These are phyloP conservation scores for Aporophyla lueneburgensis DNA, from an alignment of 2,888 invertebrate genomes.

Conservation along the genomic window DNA sequence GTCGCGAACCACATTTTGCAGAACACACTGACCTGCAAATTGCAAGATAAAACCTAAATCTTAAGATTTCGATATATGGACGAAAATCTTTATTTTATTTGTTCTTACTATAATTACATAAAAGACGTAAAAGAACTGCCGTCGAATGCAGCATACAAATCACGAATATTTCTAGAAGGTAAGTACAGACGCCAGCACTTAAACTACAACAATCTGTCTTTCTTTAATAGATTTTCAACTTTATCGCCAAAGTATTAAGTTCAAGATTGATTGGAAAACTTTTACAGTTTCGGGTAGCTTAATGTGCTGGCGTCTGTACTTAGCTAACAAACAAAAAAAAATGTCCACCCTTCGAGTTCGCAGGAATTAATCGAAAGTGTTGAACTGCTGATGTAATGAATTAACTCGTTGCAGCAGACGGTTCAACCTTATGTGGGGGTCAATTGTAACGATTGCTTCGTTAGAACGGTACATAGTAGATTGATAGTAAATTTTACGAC, in stretches of 20 bases:
- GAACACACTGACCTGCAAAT: too few relatives aligned
- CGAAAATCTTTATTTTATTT: too few relatives aligned
- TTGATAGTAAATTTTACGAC: slow-evolving; percentile 68
- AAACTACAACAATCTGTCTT: too few relatives aligned
- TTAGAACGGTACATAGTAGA: slow-evolving; percentile 49
- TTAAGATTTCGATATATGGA: too few relatives aligned
- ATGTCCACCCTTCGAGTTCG: slow-evolving; percentile 63
- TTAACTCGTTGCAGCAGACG: slow-evolving; percentile 79
- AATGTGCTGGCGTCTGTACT: too few relatives aligned
- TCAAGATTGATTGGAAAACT: too few relatives aligned
- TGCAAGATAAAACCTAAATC: too few relatives aligned
- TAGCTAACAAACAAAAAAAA: background rate
- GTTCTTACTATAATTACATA: background rate
- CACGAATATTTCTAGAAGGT: slow-evolving; percentile 12
- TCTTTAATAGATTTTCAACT: too few relatives aligned
- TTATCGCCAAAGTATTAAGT: too few relatives aligned
- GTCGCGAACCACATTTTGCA: too few relatives aligned
- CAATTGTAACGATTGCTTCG: slow-evolving; percentile 71
- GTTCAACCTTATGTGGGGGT: slow-evolving; percentile 69
- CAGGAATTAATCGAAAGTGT: slow-evolving; percentile 80
- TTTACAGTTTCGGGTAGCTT: too few relatives aligned
- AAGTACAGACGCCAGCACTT: too few relatives aligned
- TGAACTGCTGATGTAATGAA: slow-evolving; percentile 86
- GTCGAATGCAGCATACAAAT: background rate
- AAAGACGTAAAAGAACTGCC: background rate